Conservation (phyloP, 2,113 vertebrate genomes). For the Psephotus haematonotus region DNA sequence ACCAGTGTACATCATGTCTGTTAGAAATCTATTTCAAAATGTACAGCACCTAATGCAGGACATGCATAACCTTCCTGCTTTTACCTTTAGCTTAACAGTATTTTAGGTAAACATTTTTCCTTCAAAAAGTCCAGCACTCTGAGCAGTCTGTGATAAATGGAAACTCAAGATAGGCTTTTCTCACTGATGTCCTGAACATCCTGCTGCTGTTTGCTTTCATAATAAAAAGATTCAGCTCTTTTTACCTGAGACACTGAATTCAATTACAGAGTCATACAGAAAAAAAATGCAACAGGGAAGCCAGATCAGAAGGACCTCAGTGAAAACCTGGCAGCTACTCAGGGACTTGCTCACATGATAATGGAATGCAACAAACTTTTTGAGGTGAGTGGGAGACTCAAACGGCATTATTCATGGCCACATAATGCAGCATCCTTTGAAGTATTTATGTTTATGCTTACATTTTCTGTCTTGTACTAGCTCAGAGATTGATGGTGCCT, state of each 20-base stretch:
- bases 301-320: slow-evolving; percentile 98
- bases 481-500: slow-evolving; percentile 17
- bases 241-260: slow-evolving; percentile 52
- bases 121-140: not conserved
- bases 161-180: not conserved
- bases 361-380: slow-evolving; percentile 92
- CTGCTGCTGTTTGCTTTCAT: slow-evolving; percentile 21
- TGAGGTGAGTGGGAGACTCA: slow-evolving; percentile 81
- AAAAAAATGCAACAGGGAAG: slow-evolving; percentile 93
- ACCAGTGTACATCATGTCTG: not conserved
- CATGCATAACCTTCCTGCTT: not conserved
- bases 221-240: slow-evolving; percentile 47
- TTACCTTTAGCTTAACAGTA: not conserved
- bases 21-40: not conserved
- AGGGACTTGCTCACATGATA: slow-evolving; percentile 98
- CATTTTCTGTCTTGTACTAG: slow-evolving; percentile 19
- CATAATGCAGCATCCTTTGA: slow-evolving; percentile 28
- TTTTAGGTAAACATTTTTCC: slow-evolving; percentile 24
- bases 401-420: slow-evolving; percentile 58
- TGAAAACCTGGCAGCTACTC: slow-evolving; percentile 94
- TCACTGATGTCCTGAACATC: not conserved
- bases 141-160: not conserved
- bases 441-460: slow-evolving; percentile 19
- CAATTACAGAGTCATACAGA: slow-evolving; percentile 91
- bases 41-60: not conserved